Evolutionary conservation across 2,888 invertebrate genomes (phyloP).

Genomic region (Dione vanillae): DNA sequence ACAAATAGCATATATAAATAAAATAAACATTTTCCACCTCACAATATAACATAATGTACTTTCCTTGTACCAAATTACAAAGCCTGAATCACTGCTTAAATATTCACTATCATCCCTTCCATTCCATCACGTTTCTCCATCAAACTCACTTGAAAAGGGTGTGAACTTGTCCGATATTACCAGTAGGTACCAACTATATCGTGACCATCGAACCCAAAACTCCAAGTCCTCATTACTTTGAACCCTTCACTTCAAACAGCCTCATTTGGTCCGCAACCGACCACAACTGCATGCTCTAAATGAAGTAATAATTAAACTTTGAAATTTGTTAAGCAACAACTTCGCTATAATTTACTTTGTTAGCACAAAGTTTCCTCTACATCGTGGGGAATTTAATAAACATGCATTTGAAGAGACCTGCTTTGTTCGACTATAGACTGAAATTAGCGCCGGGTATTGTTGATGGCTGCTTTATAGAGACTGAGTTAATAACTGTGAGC

Average conservation of each 20-base stretch:
- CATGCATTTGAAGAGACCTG: constrained; percentile 18
- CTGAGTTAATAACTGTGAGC: not conserved
- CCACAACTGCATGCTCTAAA: constrained; percentile 36
- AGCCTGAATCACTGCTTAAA: constrained; percentile 11
- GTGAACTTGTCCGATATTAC: constrained; percentile 25
- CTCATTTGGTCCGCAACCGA: constrained; percentile 28
- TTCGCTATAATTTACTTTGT: constrained; percentile 34
- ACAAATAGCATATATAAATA: too few relatives aligned
- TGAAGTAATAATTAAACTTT: constrained; percentile 38
- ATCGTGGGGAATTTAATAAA: constrained; percentile 25
- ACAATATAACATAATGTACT: not conserved
- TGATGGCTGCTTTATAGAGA: not conserved
- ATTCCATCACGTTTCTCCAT: constrained; percentile 28
- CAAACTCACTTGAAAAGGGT: constrained; percentile 30
- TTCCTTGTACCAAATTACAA: not conserved
- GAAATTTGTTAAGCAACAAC: constrained; percentile 30
- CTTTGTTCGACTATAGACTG: constrained; percentile 2
- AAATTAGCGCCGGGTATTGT: constrained; percentile 13
- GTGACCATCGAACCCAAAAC: constrained; percentile 25
- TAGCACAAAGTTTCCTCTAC: constrained; percentile 9
- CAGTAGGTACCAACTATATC: constrained; percentile 1
- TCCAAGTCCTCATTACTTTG: constrained; percentile 15
- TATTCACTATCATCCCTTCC: constrained; percentile 24
- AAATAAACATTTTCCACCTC: not conserved
- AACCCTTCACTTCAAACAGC: constrained; percentile 22